Evolutionary conservation across 2,113 vertebrate genomes (phyloP).

Genomic region (Climacteris rufus): DNA sequence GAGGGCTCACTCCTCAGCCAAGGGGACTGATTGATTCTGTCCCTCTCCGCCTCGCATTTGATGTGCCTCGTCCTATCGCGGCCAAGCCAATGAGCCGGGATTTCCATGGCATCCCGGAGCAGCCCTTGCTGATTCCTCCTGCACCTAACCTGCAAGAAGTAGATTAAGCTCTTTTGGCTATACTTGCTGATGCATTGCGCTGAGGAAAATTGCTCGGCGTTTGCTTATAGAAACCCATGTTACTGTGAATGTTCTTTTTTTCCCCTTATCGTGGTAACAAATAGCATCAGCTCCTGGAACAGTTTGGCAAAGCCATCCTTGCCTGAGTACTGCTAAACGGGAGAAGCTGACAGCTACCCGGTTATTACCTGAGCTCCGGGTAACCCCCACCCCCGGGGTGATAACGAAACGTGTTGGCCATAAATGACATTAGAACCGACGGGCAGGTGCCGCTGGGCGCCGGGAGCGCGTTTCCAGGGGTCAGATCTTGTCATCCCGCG

Average conservation of each 20-base stretch:
- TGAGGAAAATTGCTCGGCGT: constrained; percentile 55
- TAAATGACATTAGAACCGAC: background rate
- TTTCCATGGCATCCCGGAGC: background rate
- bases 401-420: background rate
- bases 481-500: background rate
- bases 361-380: constrained; percentile 11
- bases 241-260: constrained; percentile 27
- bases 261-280: background rate
- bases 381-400: background rate
- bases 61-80: background rate
- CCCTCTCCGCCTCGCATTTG: background rate
- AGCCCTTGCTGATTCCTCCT: background rate
- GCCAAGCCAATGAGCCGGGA: constrained; percentile 14
- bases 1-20: background rate
- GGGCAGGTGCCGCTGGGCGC: background rate
- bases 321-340: background rate
- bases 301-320: constrained; percentile 2
- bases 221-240: constrained; percentile 56
- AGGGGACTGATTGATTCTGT: background rate
- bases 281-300: constrained; percentile 39
- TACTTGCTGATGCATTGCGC: constrained; percentile 59
- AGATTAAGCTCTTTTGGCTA: constrained; percentile 53
- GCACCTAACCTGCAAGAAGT: constrained; percentile 18
- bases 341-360: constrained; percentile 29
- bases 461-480: background rate